Evolutionary conservation across 2,797 vertebrate species (phyloP).

Genomic region (Streptopelia turtur): DNA sequence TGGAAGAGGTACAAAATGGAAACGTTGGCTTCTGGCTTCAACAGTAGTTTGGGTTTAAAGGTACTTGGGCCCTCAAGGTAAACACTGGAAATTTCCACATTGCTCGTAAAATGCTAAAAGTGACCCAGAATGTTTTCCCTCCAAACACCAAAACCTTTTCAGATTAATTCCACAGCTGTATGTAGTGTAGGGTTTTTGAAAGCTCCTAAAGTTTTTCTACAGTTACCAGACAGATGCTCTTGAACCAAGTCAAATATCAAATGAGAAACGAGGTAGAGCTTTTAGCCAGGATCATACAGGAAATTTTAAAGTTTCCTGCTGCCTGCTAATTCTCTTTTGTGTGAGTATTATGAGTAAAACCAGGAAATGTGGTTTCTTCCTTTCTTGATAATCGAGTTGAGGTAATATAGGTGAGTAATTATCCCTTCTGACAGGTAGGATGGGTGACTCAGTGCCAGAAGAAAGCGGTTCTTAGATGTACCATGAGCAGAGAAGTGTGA

Average conservation of each 20-base stretch:
- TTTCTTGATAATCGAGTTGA: not conserved
- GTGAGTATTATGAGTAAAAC: not conserved
- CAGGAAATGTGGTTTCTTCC: not conserved
- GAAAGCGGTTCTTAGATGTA: not conserved
- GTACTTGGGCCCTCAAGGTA: not conserved
- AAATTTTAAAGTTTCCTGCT: not conserved
- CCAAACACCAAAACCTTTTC: not conserved
- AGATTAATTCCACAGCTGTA: not conserved
- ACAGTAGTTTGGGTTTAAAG: not conserved
- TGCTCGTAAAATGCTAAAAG: not conserved
- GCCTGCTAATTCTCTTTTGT: not conserved
- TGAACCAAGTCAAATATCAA: not conserved
- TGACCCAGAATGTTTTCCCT: not conserved
- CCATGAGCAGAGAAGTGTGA: not conserved
- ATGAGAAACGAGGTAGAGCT: not conserved
- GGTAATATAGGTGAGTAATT: not conserved
- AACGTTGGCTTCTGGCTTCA: not conserved
- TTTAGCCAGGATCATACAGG: not conserved
- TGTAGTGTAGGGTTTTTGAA: not conserved
- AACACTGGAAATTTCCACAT: not conserved
- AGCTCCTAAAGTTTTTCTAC: not conserved
- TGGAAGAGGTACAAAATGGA: not conserved
- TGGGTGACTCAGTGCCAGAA: not conserved
- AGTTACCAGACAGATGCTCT: not conserved
- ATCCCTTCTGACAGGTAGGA: not conserved